phyloP scores from a whole-genome alignment of 2,113 vertebrate species.

The Mionectes macconnelli region DNA sequence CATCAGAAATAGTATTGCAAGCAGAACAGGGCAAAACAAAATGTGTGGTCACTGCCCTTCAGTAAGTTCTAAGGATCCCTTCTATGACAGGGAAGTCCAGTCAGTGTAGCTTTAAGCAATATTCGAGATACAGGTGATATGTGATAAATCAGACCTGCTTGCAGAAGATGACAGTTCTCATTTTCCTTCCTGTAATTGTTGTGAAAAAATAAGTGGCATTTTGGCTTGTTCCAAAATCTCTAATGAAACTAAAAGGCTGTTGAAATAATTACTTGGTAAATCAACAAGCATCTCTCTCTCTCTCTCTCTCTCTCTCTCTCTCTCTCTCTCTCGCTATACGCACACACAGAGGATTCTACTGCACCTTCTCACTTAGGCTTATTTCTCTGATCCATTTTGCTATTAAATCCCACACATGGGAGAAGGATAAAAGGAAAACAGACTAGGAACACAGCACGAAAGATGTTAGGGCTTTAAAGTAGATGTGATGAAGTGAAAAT shows the following conservation, averaged over 20 bases:
- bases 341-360: background rate
- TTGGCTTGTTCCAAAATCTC: slow-evolving; percentile 5
- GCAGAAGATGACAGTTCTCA: slow-evolving; percentile 5
- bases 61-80: background rate
- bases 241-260: slow-evolving; percentile 40
- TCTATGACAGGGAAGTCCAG: background rate
- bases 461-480: background rate
- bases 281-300: too few species aligned
- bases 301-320: too few species aligned
- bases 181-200: slow-evolving; percentile 32
- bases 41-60: background rate
- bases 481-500: background rate
- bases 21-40: background rate
- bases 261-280: slow-evolving; percentile 25
- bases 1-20: background rate
- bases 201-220: slow-evolving; percentile 36
- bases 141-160: background rate
- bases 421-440: background rate
- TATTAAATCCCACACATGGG: background rate
- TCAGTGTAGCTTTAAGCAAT: background rate
- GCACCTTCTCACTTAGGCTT: background rate
- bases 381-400: background rate
- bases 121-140: background rate
- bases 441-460: background rate
- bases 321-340: too few species aligned